Conservation (phyloP, 2,113 vertebrate species). For the Chloropsis hardwickii region DNA sequence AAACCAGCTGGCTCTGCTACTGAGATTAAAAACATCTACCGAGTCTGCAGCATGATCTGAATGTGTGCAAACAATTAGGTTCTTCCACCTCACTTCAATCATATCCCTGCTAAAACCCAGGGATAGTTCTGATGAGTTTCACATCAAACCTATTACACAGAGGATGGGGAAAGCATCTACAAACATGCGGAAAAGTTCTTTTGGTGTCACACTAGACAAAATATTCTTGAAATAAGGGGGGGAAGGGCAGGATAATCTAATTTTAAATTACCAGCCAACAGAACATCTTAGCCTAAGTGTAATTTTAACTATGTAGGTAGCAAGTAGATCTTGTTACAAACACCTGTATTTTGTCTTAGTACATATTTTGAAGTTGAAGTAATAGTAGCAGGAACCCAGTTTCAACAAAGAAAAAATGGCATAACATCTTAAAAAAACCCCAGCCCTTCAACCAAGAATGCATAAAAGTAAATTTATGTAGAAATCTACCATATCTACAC, state of each 20-base stretch:
- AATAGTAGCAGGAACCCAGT: background rate
- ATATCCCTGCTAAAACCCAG: background rate
- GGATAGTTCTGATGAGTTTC: background rate
- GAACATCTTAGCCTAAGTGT: background rate
- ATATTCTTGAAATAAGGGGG: background rate
- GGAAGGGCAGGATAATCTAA: background rate
- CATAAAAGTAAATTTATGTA: background rate
- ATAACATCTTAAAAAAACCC: background rate
- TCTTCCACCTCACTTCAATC: background rate
- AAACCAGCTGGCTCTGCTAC: background rate
- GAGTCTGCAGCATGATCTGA: background rate
- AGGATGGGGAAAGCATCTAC: background rate
- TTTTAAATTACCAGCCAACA: background rate
- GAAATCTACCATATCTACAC: background rate
- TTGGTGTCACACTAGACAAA: background rate
- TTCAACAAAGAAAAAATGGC: background rate
- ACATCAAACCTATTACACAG: background rate
- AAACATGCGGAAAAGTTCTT: background rate
- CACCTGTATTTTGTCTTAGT: background rate
- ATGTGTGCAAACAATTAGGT: background rate
- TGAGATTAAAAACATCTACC: background rate
- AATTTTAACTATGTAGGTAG: background rate
- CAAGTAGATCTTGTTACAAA: background rate
- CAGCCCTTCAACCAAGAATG: background rate
- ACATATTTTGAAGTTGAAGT: background rate